phyloP scores from a whole-genome alignment of 2,888 invertebrate species.

The Deilephila elpenor region DNA sequence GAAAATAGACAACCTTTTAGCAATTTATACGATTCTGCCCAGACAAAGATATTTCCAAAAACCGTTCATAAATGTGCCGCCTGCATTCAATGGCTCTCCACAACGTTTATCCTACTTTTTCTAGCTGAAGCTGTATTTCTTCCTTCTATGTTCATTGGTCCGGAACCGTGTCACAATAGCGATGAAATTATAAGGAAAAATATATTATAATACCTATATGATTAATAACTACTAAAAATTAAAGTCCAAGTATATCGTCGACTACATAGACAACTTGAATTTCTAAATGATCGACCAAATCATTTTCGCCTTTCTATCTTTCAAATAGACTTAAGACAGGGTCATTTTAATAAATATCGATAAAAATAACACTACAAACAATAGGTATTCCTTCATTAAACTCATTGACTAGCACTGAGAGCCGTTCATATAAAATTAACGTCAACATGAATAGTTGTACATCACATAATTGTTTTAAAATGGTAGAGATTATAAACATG shows the following conservation, averaged over 20 bases:
- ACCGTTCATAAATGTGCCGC: not conserved
- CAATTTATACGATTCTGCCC: not conserved
- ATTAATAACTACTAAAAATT: too few relatives aligned
- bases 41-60: not conserved
- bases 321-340: too few relatives aligned
- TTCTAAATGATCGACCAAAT: too few relatives aligned
- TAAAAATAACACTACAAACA: too few relatives aligned
- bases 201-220: not conserved
- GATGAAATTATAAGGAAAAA: not conserved
- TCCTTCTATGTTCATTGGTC: not conserved
- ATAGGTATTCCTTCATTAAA: too few relatives aligned
- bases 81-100: slow-evolving; percentile 3
- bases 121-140: not conserved
- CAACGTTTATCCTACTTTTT: not conserved
- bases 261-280: too few relatives aligned
- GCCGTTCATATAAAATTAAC: too few relatives aligned
- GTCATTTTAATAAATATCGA: too few relatives aligned
- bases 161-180: not conserved
- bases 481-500: not conserved
- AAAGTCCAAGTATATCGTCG: too few relatives aligned
- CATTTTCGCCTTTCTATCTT: too few relatives aligned
- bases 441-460: not conserved
- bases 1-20: too few relatives aligned
- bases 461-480: not conserved
- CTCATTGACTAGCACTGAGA: too few relatives aligned